These are phyloP conservation scores for Polymixis lichenea DNA, from an alignment of 2,888 invertebrate species.

Conservation along the genomic window DNA sequence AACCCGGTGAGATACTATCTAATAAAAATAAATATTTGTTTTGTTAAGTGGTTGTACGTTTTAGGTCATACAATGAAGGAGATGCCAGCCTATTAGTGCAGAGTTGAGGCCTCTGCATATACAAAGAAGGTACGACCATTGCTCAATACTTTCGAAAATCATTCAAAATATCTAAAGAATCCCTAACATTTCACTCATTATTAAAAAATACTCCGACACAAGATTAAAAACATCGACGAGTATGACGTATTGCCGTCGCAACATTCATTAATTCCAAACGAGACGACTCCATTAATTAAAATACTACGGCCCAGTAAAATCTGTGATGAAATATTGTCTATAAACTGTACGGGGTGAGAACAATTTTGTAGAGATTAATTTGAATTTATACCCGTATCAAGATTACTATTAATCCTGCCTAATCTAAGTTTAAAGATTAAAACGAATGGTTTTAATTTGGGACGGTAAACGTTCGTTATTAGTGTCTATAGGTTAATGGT, in stretches of 20 bases:
- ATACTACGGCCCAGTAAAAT: conserved; percentile 79
- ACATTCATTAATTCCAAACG: conserved; percentile 77
- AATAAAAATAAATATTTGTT: no score
- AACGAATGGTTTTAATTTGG: conserved; percentile 57
- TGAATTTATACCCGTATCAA: conserved; percentile 64
- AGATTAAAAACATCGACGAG: conserved; percentile 56
- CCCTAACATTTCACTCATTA: conserved; percentile 7
- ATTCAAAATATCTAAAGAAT: not conserved
- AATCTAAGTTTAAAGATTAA: conserved; percentile 68
- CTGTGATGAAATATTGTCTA: conserved; percentile 78
- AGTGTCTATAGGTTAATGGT: conserved; percentile 28
- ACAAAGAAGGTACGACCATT: not conserved
- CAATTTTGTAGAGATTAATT: conserved; percentile 65
- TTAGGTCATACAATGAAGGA: no score
- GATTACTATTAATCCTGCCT: conserved; percentile 65
- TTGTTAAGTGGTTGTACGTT: no score
- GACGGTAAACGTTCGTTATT: conserved; percentile 32
- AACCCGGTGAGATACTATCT: no score
- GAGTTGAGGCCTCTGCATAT: not conserved
- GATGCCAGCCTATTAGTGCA: not conserved
- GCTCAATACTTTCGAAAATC: not conserved
- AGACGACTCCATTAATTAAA: conserved; percentile 83
- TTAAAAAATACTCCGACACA: conserved; percentile 42
- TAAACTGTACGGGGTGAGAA: conserved; percentile 52
- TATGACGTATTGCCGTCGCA: conserved; percentile 51